Evolutionary conservation across 2,797 vertebrate species (phyloP).

Genomic region (Buphagus erythrorhynchus): DNA sequence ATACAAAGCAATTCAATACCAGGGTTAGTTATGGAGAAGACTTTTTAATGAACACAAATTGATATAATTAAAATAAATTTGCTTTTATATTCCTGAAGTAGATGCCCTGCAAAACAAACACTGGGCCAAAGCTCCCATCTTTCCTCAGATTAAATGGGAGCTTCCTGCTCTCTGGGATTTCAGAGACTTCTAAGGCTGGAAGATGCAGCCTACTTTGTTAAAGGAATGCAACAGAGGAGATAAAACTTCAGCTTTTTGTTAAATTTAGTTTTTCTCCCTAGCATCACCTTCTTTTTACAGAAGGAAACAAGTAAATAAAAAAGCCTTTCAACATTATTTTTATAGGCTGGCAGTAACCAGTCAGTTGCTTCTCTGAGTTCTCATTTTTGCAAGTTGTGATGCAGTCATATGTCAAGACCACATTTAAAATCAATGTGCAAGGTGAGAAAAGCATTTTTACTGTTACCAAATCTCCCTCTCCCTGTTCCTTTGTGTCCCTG

Average conservation of each 20-base stretch:
- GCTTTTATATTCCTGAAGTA: background rate
- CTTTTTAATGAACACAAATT: constrained; percentile 52
- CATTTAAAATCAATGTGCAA: background rate
- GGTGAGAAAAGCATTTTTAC: background rate
- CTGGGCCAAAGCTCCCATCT: background rate
- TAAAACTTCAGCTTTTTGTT: background rate
- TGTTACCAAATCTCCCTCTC: background rate
- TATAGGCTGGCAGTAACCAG: background rate
- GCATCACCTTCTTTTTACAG: background rate
- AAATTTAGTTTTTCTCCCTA: background rate
- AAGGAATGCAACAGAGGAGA: background rate
- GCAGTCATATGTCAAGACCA: background rate
- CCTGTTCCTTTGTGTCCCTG: background rate
- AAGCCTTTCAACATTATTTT: background rate
- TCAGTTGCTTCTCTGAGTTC: background rate
- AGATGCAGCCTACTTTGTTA: background rate
- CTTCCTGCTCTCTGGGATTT: background rate
- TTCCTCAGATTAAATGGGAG: background rate
- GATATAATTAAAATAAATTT: constrained; percentile 44
- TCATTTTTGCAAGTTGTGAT: background rate
- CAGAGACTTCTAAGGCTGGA: background rate
- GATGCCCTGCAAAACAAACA: background rate
- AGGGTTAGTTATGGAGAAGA: constrained; percentile 5
- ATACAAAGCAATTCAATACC: constrained; percentile 48
- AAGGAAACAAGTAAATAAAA: background rate